These are phyloP conservation scores for Parthenolecanium corni DNA, from an alignment of 2,888 invertebrate genomes.

Conservation along the genomic window DNA sequence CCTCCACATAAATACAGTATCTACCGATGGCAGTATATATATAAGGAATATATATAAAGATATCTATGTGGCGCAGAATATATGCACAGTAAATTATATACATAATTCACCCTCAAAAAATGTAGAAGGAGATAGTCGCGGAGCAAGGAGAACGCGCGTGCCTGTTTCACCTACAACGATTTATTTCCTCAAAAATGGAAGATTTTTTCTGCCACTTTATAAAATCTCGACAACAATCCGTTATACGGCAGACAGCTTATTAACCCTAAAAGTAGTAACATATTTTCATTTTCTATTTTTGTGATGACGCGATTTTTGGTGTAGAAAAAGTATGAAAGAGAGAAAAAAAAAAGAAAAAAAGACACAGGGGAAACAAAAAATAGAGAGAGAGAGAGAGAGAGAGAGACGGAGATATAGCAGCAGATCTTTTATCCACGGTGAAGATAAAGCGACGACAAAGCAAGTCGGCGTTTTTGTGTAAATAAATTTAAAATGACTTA, in stretches of 20 bases:
- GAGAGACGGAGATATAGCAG: background rate
- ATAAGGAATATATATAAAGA: background rate
- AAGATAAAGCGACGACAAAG: background rate
- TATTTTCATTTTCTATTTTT: background rate
- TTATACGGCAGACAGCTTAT: background rate
- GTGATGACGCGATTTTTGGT: slow-evolving; percentile 1
- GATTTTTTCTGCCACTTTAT: background rate
- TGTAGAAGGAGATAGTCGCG: too few relatives aligned
- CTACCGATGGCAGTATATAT: too few relatives aligned
- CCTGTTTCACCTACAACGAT: background rate
- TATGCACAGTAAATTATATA: too few relatives aligned
- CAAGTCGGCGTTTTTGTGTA: background rate
- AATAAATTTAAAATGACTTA: too few relatives aligned
- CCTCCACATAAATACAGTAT: too few relatives aligned
- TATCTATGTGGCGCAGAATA: too few relatives aligned
- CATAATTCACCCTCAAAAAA: too few relatives aligned
- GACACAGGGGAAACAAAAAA: background rate
- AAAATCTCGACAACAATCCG: background rate
- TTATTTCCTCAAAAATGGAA: too few relatives aligned
- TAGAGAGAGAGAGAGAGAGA: background rate
- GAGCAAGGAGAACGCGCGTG: too few relatives aligned
- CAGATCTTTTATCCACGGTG: too few relatives aligned
- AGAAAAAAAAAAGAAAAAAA: background rate
- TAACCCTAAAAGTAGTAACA: slow-evolving; percentile 2
- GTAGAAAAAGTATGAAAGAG: background rate